Conservation (phyloP, 2,888 invertebrate genomes). For the Nipponacmea schrenckii region DNA sequence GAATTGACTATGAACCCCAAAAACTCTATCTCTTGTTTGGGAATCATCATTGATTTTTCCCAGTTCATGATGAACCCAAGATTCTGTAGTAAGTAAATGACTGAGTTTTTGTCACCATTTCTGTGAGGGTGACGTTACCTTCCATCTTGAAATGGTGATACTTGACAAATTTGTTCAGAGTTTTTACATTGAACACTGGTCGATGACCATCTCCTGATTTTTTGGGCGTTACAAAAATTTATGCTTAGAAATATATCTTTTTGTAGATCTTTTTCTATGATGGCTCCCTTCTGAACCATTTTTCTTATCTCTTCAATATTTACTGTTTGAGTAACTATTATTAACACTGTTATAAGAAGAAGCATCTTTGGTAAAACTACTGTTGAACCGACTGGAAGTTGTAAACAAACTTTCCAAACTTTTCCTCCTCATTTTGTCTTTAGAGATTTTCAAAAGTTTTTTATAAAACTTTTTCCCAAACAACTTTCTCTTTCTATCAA, state of each 20-base stretch:
- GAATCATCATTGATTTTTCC: slow-evolving; percentile 15
- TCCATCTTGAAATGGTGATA: slow-evolving; percentile 25
- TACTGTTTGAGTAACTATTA: too few relatives aligned
- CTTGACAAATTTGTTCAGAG: slow-evolving; percentile 13
- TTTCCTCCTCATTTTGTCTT: too few relatives aligned
- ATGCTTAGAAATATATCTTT: neutral
- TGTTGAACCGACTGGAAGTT: too few relatives aligned
- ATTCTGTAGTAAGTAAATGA: neutral
- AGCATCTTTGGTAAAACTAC: too few relatives aligned
- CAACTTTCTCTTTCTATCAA: too few relatives aligned
- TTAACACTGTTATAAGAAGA: too few relatives aligned
- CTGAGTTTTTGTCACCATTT: neutral
- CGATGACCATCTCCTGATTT: slow-evolving; percentile 13
- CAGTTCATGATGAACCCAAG: slow-evolving; percentile 15
- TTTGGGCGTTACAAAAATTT: neutral
- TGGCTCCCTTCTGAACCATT: slow-evolving; percentile 1
- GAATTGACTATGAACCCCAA: slow-evolving; percentile 20
- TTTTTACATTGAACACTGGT: slow-evolving; percentile 23
- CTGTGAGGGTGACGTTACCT: slow-evolving; percentile 10
- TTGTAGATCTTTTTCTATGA: neutral
- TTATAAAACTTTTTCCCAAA: too few relatives aligned
- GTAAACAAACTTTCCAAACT: too few relatives aligned
- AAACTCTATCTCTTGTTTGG: slow-evolving; percentile 16
- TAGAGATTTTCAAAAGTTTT: too few relatives aligned
- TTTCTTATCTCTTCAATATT: neutral